Conservation (phyloP, 2,888 invertebrate species). For the Apotomis capreana region DNA sequence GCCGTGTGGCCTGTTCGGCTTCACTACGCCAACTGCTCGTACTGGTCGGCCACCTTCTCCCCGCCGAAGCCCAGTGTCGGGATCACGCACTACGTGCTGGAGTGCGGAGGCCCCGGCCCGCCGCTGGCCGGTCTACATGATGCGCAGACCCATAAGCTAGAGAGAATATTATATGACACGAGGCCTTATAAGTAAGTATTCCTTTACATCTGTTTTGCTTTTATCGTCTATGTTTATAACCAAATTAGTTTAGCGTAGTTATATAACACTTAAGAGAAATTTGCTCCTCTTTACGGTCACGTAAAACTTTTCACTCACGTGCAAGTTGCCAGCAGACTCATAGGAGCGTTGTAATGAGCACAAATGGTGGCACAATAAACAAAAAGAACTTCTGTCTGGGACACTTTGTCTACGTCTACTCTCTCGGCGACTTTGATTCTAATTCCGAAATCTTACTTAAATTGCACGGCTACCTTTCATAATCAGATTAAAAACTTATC, state of each 20-base stretch:
- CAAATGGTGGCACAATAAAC: too few relatives aligned
- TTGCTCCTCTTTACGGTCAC: too few relatives aligned
- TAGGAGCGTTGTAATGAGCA: too few relatives aligned
- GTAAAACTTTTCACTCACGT: too few relatives aligned
- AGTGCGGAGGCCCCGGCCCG: constrained; percentile 96
- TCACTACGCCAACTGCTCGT: constrained; percentile 93
- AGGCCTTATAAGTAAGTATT: constrained; percentile 83
- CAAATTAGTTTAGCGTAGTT: neutral
- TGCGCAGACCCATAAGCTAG: constrained; percentile 88
- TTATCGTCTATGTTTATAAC: neutral
- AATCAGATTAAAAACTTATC: too few relatives aligned
- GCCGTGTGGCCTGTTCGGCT: constrained; percentile 90
- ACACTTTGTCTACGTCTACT: too few relatives aligned
- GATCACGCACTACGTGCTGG: constrained; percentile 88
- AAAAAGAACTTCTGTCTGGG: too few relatives aligned
- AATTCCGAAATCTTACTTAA: too few relatives aligned
- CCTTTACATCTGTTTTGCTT: neutral
- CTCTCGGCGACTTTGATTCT: neutral
- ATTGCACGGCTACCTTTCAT: neutral
- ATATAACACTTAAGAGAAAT: too few relatives aligned
- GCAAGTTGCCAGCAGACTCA: too few relatives aligned
- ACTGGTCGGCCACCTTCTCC: constrained; percentile 90
- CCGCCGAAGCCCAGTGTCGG: constrained; percentile 76
- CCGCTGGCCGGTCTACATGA: constrained; percentile 92
- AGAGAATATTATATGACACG: constrained; percentile 90